A percentile compares a stretch with the other conserved stretches of the same genome.
phyloP scores from a whole-genome alignment of 1,140 invertebrate species.

The Zaprionus davidi region DNA sequence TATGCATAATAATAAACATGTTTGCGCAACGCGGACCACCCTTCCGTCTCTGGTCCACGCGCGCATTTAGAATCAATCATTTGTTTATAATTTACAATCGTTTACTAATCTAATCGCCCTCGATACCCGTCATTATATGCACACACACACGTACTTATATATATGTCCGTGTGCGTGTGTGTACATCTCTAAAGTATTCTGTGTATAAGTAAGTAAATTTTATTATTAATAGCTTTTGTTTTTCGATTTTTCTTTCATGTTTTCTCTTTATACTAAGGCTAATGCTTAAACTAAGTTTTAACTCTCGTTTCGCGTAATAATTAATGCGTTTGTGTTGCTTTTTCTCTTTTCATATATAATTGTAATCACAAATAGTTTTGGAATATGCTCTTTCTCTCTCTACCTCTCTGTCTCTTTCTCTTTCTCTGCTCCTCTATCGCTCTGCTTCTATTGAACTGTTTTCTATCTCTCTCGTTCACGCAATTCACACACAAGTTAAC shows the following conservation, averaged over 20 bases:
- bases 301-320: slow-evolving; percentile 50
- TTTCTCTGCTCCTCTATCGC: not conserved
- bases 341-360: slow-evolving; percentile 71
- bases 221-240: slow-evolving; percentile 34
- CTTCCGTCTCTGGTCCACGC: not conserved
- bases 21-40: slow-evolving; percentile 24
- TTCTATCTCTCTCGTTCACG: slow-evolving; percentile 15
- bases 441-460: slow-evolving; percentile 5
- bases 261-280: slow-evolving; percentile 56
- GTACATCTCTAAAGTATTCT: slow-evolving; percentile 21
- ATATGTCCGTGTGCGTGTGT: slow-evolving; percentile 24
- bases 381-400: slow-evolving; percentile 67
- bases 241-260: slow-evolving; percentile 7
- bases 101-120: slow-evolving; percentile 56
- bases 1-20: slow-evolving; percentile 70
- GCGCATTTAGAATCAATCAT: slow-evolving; percentile 58
- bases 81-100: slow-evolving; percentile 65
- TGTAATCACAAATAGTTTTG: slow-evolving; percentile 82
- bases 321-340: slow-evolving; percentile 72
- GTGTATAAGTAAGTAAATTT: slow-evolving; percentile 31
- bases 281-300: slow-evolving; percentile 33
- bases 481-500: slow-evolving; percentile 20
- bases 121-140: slow-evolving; percentile 12
- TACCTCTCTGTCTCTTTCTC: slow-evolving; percentile 22
- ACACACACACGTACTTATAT: not conserved